These are phyloP conservation scores for Falco punctatus DNA, from an alignment of 2,113 vertebrate species.

Conservation along the genomic window DNA sequence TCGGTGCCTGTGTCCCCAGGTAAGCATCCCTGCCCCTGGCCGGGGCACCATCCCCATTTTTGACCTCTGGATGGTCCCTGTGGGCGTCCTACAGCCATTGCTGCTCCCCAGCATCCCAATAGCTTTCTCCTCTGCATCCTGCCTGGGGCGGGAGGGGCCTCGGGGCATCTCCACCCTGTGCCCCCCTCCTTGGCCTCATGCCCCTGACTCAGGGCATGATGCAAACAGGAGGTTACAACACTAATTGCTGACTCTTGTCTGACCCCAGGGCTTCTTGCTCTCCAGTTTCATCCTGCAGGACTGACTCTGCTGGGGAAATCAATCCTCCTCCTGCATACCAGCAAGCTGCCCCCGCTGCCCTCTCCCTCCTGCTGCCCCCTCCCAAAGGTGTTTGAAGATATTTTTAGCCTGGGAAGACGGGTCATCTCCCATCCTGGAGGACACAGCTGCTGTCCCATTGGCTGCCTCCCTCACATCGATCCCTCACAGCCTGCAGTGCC, in stretches of 20 bases:
- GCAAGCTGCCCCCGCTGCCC: background rate
- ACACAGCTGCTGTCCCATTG: background rate
- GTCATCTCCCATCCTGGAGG: background rate
- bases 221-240: background rate
- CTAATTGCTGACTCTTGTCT: constrained; percentile 7
- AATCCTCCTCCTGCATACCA: background rate
- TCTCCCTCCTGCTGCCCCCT: background rate
- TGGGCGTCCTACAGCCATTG: background rate
- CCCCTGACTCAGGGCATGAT: background rate
- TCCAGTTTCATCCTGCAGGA: constrained; percentile 24
- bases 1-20: fast-evolving
- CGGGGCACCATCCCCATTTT: fast-evolving
- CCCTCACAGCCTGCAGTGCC: fast-evolving
- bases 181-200: background rate
- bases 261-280: background rate
- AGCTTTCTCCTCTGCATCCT: background rate
- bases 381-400: constrained; percentile 15
- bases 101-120: background rate
- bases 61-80: fast-evolving
- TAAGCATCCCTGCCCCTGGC: background rate
- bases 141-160: background rate
- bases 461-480: background rate
- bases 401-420: background rate
- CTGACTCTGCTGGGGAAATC: constrained; percentile 3
- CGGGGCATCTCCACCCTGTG: fast-evolving